Percentiles rank a stretch among this genome's conserved stretches.
Evolutionary conservation across 2,888 invertebrate genomes (phyloP).

Genomic region (Apotomis turbidana): DNA sequence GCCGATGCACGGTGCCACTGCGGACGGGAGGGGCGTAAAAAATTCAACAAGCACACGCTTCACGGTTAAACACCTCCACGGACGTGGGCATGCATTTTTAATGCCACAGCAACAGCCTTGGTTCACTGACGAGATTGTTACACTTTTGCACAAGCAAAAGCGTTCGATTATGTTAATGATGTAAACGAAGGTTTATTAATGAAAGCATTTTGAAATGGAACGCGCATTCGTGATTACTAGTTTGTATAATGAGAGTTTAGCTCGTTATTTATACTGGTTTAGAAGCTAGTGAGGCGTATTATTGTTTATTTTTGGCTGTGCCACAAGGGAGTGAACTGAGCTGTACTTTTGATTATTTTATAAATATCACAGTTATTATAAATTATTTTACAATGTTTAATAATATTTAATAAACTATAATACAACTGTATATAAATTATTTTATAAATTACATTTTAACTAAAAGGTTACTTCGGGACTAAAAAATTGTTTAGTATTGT

Average conservation of each 20-base stretch:
- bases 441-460: background rate
- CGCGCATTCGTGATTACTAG: conserved; percentile 22
- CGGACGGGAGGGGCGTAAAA: conserved; percentile 50
- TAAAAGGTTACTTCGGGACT: too few species aligned
- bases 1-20: conserved; percentile 37
- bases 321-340: background rate
- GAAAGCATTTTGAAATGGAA: conserved; percentile 41
- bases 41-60: conserved; percentile 51
- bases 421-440: too few species aligned
- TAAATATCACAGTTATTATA: too few species aligned
- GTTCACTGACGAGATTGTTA: conserved; percentile 56
- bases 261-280: background rate
- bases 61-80: conserved; percentile 54
- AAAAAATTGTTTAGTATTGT: too few species aligned
- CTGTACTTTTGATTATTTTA: background rate
- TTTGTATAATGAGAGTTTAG: conserved; percentile 20
- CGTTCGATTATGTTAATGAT: conserved; percentile 48
- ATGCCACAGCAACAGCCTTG: conserved; percentile 57
- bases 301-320: background rate
- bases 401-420: too few species aligned
- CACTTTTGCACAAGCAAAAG: conserved; percentile 42
- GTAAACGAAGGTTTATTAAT: conserved; percentile 39
- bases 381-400: too few species aligned
- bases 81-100: conserved; percentile 53
- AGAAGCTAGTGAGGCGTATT: background rate